Conservation (phyloP, 2,113 vertebrate genomes). For the Elaphurus davidianus region DNA sequence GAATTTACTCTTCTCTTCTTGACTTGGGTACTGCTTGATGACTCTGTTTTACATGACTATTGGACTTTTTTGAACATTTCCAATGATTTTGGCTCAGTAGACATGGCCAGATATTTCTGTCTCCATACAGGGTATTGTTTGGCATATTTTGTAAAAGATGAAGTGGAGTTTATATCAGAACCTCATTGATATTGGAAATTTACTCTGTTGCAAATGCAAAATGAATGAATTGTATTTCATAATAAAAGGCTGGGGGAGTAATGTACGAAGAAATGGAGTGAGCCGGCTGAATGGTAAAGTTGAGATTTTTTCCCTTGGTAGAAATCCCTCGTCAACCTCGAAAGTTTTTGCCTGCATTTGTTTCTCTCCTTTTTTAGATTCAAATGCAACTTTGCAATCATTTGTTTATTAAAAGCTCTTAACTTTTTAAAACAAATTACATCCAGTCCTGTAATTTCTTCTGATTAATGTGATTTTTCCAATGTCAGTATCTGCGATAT, state of each 20-base stretch:
- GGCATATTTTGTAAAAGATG: background rate
- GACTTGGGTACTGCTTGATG: background rate
- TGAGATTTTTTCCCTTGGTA: background rate
- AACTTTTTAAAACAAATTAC: background rate
- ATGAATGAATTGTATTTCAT: background rate
- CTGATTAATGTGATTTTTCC: conserved; percentile 10
- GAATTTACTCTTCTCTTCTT: background rate
- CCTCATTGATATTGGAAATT: background rate
- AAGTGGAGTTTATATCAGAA: background rate
- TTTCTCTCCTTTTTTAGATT: background rate
- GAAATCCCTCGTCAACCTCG: background rate
- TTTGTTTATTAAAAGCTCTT: background rate
- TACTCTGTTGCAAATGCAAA: background rate
- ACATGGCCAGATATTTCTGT: background rate
- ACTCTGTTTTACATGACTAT: background rate
- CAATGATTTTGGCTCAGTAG: background rate
- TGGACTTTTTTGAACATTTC: background rate
- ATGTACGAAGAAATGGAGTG: background rate
- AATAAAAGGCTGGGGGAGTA: background rate
- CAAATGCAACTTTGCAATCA: background rate
- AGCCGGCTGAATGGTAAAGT: background rate
- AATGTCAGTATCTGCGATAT: background rate
- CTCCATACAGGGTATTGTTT: background rate
- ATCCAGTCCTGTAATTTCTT: background rate
- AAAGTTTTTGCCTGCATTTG: conserved; percentile 2